Conservation (phyloP, 1,140 invertebrate genomes). For the Charaxes varanes region DNA sequence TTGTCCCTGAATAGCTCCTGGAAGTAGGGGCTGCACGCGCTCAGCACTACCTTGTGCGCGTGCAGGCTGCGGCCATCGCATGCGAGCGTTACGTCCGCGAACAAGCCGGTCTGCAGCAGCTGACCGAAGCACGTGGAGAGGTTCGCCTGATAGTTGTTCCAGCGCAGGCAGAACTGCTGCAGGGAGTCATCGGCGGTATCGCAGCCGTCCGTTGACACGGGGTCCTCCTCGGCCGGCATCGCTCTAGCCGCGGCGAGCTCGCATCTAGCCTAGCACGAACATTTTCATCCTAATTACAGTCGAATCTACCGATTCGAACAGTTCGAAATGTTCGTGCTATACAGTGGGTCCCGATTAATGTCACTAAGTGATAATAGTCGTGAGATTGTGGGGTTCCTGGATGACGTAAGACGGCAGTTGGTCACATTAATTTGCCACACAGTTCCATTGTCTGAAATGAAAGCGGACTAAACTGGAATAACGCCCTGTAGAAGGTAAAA, state of each 20-base stretch:
- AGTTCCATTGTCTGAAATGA: no score
- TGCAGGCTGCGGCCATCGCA: slow-evolving; percentile 93
- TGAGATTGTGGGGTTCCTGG: no score
- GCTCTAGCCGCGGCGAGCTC: slow-evolving; percentile 40
- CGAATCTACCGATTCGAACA: no score
- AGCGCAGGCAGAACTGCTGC: slow-evolving; percentile 87
- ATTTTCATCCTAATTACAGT: no score
- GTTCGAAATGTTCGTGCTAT: no score
- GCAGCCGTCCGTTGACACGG: slow-evolving; percentile 58
- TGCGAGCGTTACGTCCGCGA: slow-evolving; percentile 93
- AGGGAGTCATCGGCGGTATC: slow-evolving; percentile 52
- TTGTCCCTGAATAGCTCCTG: slow-evolving; percentile 93
- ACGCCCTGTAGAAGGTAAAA: no score
- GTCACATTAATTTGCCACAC: no score
- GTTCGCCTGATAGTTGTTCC: slow-evolving; percentile 96
- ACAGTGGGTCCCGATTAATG: no score
- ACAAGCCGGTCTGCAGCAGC: slow-evolving; percentile 90
- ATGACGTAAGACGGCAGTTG: no score
- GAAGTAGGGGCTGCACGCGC: slow-evolving; percentile 94
- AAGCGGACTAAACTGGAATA: no score
- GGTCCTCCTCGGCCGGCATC: slow-evolving; percentile 66
- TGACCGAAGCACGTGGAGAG: slow-evolving; percentile 94
- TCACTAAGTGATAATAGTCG: no score
- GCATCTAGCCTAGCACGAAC: no score
- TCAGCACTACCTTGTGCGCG: slow-evolving; percentile 94